These are phyloP conservation scores for Mormyrus hasselquistii DNA, from an alignment of 2,797 vertebrate species.

Conservation along the genomic window DNA sequence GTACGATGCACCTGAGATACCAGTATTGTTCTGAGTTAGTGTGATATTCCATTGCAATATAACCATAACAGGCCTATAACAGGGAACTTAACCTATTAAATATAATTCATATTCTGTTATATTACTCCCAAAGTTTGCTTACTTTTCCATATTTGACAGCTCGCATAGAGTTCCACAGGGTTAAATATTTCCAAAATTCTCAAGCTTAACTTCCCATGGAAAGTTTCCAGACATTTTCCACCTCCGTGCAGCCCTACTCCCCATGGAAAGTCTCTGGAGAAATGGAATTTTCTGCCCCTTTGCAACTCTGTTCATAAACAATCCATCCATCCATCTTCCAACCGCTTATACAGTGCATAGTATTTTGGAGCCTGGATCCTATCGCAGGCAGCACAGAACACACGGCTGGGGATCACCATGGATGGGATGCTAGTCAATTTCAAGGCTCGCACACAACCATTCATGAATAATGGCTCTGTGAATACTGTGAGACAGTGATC, in stretches of 20 bases:
- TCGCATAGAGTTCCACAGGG: background rate
- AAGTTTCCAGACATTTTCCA: background rate
- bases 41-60: background rate
- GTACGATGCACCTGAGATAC: background rate
- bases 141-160: background rate
- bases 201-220: background rate
- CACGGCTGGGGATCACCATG: background rate
- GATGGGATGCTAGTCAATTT: background rate
- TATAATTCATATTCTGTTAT: background rate
- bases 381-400: background rate
- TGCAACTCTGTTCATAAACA: background rate
- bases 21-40: background rate
- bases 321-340: background rate
- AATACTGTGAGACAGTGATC: background rate
- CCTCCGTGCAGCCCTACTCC: background rate
- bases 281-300: background rate
- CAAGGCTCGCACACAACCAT: background rate
- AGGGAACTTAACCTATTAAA: background rate
- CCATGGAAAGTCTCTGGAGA: background rate
- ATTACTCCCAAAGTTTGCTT: background rate
- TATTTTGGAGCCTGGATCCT: background rate
- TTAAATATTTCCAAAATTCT: background rate
- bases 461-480: background rate
- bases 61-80: background rate
- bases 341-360: background rate